Evolutionary conservation across 2,888 invertebrate species (phyloP).

Genomic region (Cryptophagus acutangulus): DNA sequence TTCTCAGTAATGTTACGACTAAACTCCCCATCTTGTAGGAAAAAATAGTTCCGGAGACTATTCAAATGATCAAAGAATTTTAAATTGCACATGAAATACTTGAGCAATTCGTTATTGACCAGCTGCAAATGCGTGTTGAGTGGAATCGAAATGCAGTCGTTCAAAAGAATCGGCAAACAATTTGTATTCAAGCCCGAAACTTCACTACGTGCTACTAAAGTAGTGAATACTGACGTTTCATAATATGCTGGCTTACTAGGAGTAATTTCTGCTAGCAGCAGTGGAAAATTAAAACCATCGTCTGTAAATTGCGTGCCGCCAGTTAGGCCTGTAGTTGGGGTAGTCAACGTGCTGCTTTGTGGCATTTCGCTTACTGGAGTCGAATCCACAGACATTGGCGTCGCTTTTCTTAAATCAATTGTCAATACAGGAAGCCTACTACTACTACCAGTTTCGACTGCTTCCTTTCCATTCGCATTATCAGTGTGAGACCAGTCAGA

Average conservation of each 20-base stretch:
- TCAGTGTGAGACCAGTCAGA: constrained; percentile 34
- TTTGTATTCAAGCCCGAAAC: constrained; percentile 42
- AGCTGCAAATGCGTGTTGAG: constrained; percentile 64
- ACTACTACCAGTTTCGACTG: constrained; percentile 22
- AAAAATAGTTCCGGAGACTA: constrained; percentile 72
- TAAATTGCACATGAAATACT: constrained; percentile 61
- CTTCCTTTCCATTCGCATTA: constrained; percentile 35
- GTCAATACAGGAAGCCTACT: constrained; percentile 30
- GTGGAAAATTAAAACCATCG: constrained; percentile 39
- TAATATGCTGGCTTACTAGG: not conserved
- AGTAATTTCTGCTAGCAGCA: not conserved
- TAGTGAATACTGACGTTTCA: constrained; percentile 29
- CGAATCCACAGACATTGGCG: constrained; percentile 45
- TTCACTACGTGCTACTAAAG: constrained; percentile 41
- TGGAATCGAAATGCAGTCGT: constrained; percentile 57
- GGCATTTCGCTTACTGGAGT: constrained; percentile 39
- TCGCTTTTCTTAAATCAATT: constrained; percentile 31
- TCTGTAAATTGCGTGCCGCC: constrained; percentile 51
- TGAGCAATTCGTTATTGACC: constrained; percentile 67
- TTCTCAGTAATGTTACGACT: constrained; percentile 66
- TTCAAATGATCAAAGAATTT: constrained; percentile 67
- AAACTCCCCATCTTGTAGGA: constrained; percentile 76
- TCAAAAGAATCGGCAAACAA: constrained; percentile 37
- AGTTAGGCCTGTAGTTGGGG: constrained; percentile 31
- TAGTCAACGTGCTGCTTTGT: constrained; percentile 29